Evolutionary conservation across 2,113 vertebrate genomes (phyloP).

Genomic region (Oreochromis spilurus): DNA sequence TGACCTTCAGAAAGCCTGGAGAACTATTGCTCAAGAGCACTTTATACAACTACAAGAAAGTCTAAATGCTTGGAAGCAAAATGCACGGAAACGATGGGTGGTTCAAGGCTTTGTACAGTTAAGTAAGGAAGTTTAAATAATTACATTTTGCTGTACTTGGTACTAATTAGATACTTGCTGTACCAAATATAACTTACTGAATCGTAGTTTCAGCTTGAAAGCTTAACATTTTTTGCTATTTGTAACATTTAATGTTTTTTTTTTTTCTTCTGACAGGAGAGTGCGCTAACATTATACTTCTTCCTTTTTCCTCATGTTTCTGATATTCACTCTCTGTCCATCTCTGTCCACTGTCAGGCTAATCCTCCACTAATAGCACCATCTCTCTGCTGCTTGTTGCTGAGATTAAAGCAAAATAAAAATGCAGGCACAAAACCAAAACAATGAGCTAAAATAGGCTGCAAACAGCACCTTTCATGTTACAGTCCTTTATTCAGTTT

Average conservation of each 20-base stretch:
- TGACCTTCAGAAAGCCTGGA: not conserved
- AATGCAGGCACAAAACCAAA: not conserved
- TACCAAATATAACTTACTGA: not conserved
- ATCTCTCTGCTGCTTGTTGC: not conserved
- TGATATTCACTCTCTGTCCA: not conserved
- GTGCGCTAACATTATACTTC: not conserved
- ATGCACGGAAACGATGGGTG: not conserved
- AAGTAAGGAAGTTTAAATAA: not conserved
- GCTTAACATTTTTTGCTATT: not conserved
- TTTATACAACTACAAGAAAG: not conserved
- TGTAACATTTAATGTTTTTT: not conserved
- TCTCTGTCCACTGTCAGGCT: not conserved
- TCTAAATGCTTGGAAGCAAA: not conserved
- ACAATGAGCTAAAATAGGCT: not conserved
- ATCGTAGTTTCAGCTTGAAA: not conserved
- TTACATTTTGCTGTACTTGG: not conserved
- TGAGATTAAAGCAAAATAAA: not conserved
- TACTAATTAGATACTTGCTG: not conserved
- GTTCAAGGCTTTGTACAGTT: not conserved
- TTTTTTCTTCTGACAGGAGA: not conserved
- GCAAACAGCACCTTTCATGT: not conserved
- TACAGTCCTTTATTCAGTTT: not conserved
- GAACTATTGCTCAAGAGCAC: not conserved
- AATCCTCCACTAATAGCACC: not conserved
- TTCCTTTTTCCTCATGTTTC: not conserved